Evolutionary conservation across 1,140 invertebrate species (phyloP), one percentile per base, ranked within the genome.

Genomic region (Euura saliciscinereae): DNA sequence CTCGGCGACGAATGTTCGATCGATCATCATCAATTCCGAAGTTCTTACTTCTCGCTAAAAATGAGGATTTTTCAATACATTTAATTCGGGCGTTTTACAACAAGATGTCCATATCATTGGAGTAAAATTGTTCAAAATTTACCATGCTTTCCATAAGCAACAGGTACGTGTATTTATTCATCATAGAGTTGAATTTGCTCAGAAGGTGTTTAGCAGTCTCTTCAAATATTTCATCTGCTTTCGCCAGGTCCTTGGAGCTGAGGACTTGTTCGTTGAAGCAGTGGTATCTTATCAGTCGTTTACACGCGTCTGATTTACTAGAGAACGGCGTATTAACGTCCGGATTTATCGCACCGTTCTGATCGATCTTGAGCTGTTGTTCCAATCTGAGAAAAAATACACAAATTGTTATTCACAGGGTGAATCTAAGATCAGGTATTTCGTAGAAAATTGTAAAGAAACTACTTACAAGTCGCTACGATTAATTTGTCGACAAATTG

Each of bases 131-230:
- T 69, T 66, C n/a, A 51, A 73, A 42, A 64, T 90, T 88, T 87
- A 96, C 94, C 91, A 93, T 95, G 78, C 94, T 95, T 77, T 96
- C 94, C 85, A 95, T 94, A 66, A 96, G 83, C n/a, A 96, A 84
- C 11, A 96, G 88, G 80, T 91, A 91, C 68, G 92, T 90, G 82
- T 95, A 96, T 85, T 95, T 96, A 78, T 93, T 92, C 75, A 92
- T 90, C 90, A 97, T 92, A 66, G 89, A 87, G 11, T 90, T 88
- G 80, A 93, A 94, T 86, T 95, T 95, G 71, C 91, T 90, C 10
- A 96, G 86, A 68, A 96, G 88, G 80, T 92, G 91, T 79, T 91
- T 87, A 1, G 95, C 92, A 6, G 93, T 92, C 75, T 92, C 88
- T 77, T 94, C 93, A 84, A 96, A 96, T 76, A 92, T 89, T 75